phyloP scores from a whole-genome alignment of 2,797 vertebrate genomes.

The Perodicticus potto region DNA sequence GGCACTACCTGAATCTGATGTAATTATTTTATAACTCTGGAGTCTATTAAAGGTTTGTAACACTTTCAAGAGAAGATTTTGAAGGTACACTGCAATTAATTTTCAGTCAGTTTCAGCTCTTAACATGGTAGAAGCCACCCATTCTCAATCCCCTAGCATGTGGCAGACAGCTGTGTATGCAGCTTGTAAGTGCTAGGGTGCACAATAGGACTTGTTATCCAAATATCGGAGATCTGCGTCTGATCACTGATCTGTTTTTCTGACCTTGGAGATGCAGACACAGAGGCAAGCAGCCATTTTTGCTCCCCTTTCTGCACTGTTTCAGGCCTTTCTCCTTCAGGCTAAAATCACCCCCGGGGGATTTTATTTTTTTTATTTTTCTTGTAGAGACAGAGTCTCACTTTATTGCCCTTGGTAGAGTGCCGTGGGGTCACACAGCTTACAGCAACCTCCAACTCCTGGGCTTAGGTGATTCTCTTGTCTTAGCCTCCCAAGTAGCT shows the following conservation, averaged over 20 bases:
- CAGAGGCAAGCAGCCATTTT: background rate
- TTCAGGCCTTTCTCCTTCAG: background rate
- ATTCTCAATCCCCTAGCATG: background rate
- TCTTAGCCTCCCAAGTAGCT: too few species aligned
- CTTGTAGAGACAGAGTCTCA: too few species aligned
- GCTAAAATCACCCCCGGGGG: background rate
- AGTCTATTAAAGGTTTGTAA: background rate
- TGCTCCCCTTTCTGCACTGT: background rate
- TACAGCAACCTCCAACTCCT: too few species aligned
- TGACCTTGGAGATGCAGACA: background rate
- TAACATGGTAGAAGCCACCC: background rate
- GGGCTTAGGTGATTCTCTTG: too few species aligned
- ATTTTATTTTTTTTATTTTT: too few species aligned
- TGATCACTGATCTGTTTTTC: background rate
- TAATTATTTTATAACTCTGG: background rate
- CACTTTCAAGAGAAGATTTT: background rate
- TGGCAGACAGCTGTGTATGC: background rate
- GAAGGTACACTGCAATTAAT: background rate
- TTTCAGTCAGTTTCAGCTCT: background rate
- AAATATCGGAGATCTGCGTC: background rate
- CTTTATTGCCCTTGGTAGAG: too few species aligned
- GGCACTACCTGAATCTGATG: background rate
- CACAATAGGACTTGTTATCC: background rate
- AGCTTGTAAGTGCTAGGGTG: background rate
- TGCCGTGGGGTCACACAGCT: too few species aligned